Evolutionary conservation across 2,888 invertebrate species (phyloP), one percentile per base, ranked within the genome.

Genomic region (Aproaerema taeniolella): DNA sequence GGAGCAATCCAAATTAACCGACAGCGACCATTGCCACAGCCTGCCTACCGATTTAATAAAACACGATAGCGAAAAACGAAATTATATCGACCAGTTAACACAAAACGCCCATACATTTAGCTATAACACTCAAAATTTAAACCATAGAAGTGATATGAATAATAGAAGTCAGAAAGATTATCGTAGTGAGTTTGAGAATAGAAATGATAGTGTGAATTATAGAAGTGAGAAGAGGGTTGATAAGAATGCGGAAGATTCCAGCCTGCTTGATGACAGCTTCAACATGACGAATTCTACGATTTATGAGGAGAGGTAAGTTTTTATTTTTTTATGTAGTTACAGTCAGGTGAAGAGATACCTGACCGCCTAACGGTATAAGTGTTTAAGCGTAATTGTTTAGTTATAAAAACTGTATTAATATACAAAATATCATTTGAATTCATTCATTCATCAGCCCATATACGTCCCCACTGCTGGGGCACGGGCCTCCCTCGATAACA

Each of bases 241-340:
- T 30, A 45, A 42, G 25, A 50, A 44, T 16, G 47, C 58, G 29
- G 78, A 72, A 1, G 78, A 76, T 24, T 53, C 60, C 25, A 74
- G 71, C 38, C 45, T 67, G 12, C 48, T 68, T 1, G 79, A 79
- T 33, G 80, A 80, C 32, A 70, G 69, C 10, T 69, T 71, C 37
- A 67, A 64, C 30, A 43, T 74, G 46, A 73, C 65, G 44, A 74
- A 60, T 28, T 75, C 78, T 2, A 68, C 70, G 10, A 61, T 73
- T 10, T 85, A 67, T 49, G 85, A 85, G 8, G 85, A 85, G 28
- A 80, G 81, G 85, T 85, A 1, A 68, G 77, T 20, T 25, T 2
- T n/a, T n/a, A 11, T 38, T 24, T 28, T 9, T 26, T 35, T 25
- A 14, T n/a, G 31, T 16, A 15, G n/a, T n/a, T n/a, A n/a, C n/a